Conservation (phyloP, 2,797 vertebrate species). For the Acanthornis magna region DNA sequence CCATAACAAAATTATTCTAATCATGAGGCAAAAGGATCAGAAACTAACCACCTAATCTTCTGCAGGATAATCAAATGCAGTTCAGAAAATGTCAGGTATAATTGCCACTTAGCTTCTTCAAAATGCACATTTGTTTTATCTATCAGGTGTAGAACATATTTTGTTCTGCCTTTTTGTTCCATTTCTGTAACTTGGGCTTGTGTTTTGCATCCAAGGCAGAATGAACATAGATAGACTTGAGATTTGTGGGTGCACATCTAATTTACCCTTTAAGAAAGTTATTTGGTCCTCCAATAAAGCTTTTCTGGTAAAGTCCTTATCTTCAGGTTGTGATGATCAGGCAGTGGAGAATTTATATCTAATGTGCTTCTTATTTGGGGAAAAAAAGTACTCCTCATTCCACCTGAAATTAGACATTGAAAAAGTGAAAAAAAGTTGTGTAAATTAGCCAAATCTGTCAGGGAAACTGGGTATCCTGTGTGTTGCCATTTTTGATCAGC, state of each 20-base stretch:
- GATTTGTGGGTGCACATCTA: not conserved
- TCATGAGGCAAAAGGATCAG: not conserved
- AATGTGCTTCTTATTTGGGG: not conserved
- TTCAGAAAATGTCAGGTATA: not conserved
- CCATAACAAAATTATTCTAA: not conserved
- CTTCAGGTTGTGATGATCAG: not conserved
- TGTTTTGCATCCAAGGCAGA: not conserved
- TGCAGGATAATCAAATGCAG: not conserved
- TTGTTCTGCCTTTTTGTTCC: not conserved
- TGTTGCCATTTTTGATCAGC: constrained; percentile 13
- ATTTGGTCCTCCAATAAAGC: not conserved
- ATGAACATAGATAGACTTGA: not conserved
- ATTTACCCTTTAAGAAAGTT: not conserved
- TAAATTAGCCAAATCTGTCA: not conserved
- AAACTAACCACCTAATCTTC: not conserved
- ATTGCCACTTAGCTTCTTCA: not conserved
- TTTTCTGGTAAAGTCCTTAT: not conserved
- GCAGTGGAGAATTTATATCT: not conserved
- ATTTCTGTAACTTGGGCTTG: not conserved
- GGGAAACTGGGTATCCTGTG: not conserved
- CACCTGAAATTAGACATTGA: not conserved
- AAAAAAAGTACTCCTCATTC: not conserved
- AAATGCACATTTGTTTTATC: not conserved
- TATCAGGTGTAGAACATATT: not conserved
- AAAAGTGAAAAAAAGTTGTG: not conserved